These are phyloP conservation scores for Mesocentrotus franciscanus DNA, from an alignment of 53 echinoderm and acorn worm genomes.

Conservation along the genomic window DNA sequence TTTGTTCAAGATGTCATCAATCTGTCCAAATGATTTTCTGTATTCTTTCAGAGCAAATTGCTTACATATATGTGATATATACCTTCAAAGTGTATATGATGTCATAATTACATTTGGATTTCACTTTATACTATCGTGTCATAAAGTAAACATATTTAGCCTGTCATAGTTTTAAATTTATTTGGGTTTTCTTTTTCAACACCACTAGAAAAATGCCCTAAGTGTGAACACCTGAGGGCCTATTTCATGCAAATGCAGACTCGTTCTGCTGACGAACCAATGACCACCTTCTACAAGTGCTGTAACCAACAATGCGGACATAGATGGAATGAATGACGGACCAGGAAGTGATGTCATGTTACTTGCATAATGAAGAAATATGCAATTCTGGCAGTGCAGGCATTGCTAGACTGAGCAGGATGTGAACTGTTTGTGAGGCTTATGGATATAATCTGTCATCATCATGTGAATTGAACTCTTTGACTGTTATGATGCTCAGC, in stretches of 20 bases:
- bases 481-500: too few species aligned
- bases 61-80: too few species aligned
- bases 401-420: slow-evolving; percentile 9
- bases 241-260: slow-evolving; percentile 99
- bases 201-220: slow-evolving; percentile 93
- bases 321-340: slow-evolving; percentile 85
- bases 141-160: too few species aligned
- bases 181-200: background rate
- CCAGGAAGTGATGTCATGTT: background rate
- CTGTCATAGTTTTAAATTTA: too few species aligned
- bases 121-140: background rate
- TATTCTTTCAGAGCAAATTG: too few species aligned
- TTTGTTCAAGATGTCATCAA: too few species aligned
- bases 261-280: slow-evolving; percentile 97
- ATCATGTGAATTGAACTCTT: background rate
- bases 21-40: too few species aligned
- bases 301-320: slow-evolving; percentile 93
- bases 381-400: background rate
- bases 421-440: background rate
- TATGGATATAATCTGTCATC: background rate
- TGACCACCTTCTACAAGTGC: slow-evolving; percentile 99
- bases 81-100: too few species aligned
- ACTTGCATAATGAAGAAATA: background rate
- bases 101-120: too few species aligned
- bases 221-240: slow-evolving; percentile 97